Conservation (phyloP, 2,888 invertebrate genomes). For the Eristalis pertinax region DNA sequence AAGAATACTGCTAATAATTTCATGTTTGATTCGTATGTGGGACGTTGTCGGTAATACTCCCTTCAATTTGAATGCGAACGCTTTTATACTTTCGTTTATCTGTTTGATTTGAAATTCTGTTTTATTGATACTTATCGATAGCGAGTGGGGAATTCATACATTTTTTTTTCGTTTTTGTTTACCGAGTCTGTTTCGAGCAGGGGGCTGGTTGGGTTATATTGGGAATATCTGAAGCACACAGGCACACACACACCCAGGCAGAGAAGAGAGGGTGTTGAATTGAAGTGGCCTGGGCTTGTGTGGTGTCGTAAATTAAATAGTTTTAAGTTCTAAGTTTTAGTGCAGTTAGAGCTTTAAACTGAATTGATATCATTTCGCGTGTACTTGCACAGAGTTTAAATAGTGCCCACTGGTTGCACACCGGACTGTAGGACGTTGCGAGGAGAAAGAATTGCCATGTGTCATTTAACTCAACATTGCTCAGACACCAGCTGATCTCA, state of each 20-base stretch:
- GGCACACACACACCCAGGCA: background rate
- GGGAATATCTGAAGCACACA: too few species aligned
- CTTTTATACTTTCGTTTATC: slow-evolving; percentile 6
- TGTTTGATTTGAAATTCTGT: background rate
- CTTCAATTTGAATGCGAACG: background rate
- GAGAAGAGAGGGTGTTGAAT: background rate
- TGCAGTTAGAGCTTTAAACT: too few species aligned
- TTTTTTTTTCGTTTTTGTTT: slow-evolving; percentile 7
- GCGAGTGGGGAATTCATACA: slow-evolving; percentile 17
- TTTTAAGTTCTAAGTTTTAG: too few species aligned
- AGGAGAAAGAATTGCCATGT: too few species aligned
- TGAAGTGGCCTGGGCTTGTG: background rate
- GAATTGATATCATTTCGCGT: too few species aligned
- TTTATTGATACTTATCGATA: slow-evolving; percentile 17
- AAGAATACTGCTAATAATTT: slow-evolving; percentile 52
- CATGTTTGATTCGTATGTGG: slow-evolving; percentile 14
- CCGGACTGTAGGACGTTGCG: too few species aligned
- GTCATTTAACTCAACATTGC: too few species aligned
- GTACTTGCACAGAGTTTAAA: too few species aligned
- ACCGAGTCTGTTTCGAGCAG: background rate
- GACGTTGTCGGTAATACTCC: background rate
- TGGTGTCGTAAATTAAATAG: background rate
- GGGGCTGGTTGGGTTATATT: background rate
- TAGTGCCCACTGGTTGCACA: too few species aligned
- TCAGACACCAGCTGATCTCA: too few species aligned